phyloP scores from a whole-genome alignment of 2,113 vertebrate species.

The Alligator sinensis region DNA sequence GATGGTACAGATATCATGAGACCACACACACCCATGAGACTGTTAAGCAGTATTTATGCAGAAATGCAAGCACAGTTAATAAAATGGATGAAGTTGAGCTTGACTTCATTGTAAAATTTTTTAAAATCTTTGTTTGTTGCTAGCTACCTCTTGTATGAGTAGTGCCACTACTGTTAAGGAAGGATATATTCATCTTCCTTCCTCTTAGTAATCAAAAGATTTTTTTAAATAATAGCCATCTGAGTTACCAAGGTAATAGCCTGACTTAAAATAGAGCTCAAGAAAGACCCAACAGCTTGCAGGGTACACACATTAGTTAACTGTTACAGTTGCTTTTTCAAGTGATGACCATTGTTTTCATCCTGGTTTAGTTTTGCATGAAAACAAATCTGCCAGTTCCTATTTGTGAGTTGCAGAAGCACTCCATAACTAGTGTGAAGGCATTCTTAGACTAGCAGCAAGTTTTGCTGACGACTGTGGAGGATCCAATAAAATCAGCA shows the following conservation, averaged over 20 bases:
- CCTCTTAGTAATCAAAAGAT: not conserved
- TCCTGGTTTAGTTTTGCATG: not conserved
- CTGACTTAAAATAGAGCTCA: not conserved
- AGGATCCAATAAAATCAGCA: not conserved
- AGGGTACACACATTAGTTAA: not conserved
- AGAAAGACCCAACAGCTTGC: not conserved
- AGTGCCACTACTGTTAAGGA: not conserved
- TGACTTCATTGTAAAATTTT: not conserved
- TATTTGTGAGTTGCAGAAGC: not conserved
- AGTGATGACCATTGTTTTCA: fast-evolving
- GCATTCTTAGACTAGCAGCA: not conserved
- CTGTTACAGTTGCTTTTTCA: not conserved
- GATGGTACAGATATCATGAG: not conserved
- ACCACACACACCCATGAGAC: not conserved
- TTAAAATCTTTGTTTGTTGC: not conserved
- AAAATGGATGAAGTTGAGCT: not conserved
- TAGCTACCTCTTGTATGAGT: not conserved
- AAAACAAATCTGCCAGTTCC: not conserved
- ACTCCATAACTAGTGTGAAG: not conserved
- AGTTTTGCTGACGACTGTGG: not conserved
- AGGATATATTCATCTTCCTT: not conserved
- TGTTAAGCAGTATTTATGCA: not conserved
- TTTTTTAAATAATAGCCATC: not conserved
- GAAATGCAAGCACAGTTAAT: not conserved
- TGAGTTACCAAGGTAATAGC: not conserved